Conservation (phyloP, 2,797 vertebrate genomes). For the Pseudochirops corinnae region DNA sequence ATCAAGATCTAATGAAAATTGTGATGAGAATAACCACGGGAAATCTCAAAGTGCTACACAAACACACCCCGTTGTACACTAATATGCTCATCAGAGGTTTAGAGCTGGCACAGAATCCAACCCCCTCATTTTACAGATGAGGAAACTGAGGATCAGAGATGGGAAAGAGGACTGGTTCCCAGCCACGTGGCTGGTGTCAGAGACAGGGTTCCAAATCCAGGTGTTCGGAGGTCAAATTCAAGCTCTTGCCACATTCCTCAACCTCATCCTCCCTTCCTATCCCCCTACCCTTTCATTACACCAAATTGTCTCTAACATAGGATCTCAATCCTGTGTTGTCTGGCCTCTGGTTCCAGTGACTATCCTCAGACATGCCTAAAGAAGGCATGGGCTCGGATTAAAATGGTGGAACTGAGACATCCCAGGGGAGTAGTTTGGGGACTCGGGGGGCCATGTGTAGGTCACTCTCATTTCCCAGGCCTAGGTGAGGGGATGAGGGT, state of each 20-base stretch:
- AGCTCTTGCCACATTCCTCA: background rate
- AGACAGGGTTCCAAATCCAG: background rate
- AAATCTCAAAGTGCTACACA: background rate
- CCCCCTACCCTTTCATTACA: background rate
- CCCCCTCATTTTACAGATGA: background rate
- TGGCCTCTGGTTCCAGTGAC: background rate
- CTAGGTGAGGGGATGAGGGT: background rate
- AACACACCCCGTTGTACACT: background rate
- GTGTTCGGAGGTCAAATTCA: background rate
- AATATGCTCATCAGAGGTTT: background rate
- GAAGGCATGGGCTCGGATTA: background rate
- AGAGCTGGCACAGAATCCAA: background rate
- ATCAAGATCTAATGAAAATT: conserved; percentile 86
- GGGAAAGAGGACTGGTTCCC: background rate
- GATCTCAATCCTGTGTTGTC: background rate
- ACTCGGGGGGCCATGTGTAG: background rate
- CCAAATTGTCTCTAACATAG: background rate
- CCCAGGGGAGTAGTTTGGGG: background rate
- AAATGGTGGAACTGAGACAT: background rate
- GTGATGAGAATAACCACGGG: background rate
- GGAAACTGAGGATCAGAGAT: background rate
- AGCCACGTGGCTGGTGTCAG: background rate
- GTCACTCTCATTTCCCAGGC: background rate
- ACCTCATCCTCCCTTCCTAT: background rate
- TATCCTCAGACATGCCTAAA: background rate